Conservation (phyloP, 2,797 vertebrate species). For the Enteromius paludinosus region DNA sequence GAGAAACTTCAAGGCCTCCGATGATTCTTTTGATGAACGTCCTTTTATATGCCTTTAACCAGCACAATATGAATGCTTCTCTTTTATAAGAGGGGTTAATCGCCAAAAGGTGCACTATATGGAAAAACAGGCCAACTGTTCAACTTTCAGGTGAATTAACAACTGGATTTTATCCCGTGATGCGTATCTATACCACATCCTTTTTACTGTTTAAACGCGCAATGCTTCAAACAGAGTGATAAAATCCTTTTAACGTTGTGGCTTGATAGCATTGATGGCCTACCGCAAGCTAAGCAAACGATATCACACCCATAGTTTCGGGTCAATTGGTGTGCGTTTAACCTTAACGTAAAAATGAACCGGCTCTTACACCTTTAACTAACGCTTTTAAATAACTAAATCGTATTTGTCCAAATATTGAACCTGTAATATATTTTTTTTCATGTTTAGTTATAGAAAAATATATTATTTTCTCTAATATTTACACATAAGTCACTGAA, state of each 20-base stretch:
- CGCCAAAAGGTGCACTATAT: not conserved
- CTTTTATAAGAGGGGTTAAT: not conserved
- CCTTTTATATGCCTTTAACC: not conserved
- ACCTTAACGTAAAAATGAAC: not conserved
- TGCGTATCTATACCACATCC: not conserved
- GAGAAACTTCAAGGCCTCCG: not conserved
- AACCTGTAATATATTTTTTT: not conserved
- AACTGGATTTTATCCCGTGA: not conserved
- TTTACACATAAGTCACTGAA: not conserved
- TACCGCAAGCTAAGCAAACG: conserved; percentile 11
- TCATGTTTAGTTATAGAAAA: not conserved
- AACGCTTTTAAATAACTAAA: not conserved
- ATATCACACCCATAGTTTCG: not conserved
- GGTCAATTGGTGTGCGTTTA: not conserved
- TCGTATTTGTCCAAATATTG: not conserved
- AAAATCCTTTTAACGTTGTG: not conserved
- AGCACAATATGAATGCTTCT: not conserved
- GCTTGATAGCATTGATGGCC: not conserved
- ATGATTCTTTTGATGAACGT: not conserved
- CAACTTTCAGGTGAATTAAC: not conserved
- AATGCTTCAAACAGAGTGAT: not conserved
- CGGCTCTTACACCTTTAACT: not conserved
- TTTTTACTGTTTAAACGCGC: not conserved
- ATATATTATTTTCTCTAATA: not conserved
- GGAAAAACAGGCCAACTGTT: not conserved